Evolutionary conservation across 1,140 invertebrate genomes (phyloP).

Genomic region (Drosophila aff.): DNA sequence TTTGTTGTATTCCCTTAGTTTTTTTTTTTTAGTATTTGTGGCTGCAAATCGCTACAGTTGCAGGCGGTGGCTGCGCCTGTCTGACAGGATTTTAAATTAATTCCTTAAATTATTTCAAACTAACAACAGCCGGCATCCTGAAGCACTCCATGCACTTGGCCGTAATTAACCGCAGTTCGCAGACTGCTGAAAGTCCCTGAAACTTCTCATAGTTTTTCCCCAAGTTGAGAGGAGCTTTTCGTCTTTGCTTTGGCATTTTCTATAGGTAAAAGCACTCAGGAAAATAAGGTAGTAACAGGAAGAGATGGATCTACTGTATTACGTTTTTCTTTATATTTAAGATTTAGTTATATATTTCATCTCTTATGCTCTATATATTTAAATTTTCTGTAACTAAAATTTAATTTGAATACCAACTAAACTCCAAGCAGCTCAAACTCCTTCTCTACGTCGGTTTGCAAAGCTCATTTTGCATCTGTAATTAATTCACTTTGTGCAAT

Average conservation of each 20-base stretch:
- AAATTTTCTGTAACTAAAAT: too few relatives aligned
- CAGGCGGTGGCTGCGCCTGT: constrained; percentile 16
- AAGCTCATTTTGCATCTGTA: constrained; percentile 48
- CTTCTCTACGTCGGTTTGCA: neutral
- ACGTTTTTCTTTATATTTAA: neutral
- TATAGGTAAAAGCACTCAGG: neutral
- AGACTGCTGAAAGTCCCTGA: constrained; percentile 4
- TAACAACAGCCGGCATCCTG: constrained; percentile 24
- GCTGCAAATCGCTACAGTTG: constrained; percentile 23
- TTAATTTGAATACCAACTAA: neutral
- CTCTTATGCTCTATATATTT: neutral
- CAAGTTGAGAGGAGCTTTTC: neutral
- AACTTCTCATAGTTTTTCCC: constrained; percentile 8
- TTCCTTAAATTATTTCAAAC: constrained; percentile 39
- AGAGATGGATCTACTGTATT: neutral
- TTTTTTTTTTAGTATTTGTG: neutral
- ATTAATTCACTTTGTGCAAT: constrained; percentile 59
- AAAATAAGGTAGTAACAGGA: neutral
- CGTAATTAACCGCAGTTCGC: constrained; percentile 49
- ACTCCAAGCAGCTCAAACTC: neutral
- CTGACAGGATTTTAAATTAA: constrained; percentile 42
- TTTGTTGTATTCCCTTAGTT: constrained; percentile 5
- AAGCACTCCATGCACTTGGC: constrained; percentile 28
- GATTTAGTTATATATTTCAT: too few relatives aligned
- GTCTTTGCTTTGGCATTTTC: constrained; percentile 17